Conservation (phyloP, 2,888 invertebrate species). For the Mimachlamys varia region DNA sequence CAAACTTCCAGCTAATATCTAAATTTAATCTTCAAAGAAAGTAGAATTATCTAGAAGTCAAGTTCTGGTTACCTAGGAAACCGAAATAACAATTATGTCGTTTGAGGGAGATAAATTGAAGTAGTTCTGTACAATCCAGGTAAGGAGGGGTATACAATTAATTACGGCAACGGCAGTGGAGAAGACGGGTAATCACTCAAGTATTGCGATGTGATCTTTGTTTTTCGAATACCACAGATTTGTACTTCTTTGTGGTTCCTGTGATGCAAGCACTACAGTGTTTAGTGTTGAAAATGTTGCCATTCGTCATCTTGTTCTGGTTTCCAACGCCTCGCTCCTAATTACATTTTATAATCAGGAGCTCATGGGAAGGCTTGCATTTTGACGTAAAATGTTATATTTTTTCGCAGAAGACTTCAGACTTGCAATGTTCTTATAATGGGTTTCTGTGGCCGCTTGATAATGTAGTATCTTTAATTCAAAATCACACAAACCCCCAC, state of each 20-base stretch:
- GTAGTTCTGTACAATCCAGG: not conserved
- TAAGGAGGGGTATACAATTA: not conserved
- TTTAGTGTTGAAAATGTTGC: constrained; percentile 8
- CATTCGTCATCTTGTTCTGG: constrained; percentile 31
- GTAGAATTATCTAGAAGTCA: not conserved
- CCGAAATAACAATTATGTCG: constrained; percentile 14
- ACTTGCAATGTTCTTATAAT: not conserved
- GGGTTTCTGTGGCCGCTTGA: not conserved
- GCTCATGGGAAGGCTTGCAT: not conserved
- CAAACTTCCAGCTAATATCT: not conserved
- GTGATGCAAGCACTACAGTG: not conserved
- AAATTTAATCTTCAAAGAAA: constrained; percentile 21
- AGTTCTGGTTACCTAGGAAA: not conserved
- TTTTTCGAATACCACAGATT: constrained; percentile 31
- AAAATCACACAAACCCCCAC: constrained; percentile 11
- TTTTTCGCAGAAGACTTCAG: not conserved
- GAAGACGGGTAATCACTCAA: not conserved
- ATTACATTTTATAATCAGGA: constrained; percentile 26
- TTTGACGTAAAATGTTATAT: constrained; percentile 32
- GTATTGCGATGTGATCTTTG: constrained; percentile 14
- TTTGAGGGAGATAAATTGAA: not conserved
- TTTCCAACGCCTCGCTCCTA: not conserved
- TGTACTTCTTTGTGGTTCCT: not conserved
- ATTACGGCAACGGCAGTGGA: not conserved
- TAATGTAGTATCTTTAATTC: constrained; percentile 19